Conservation (phyloP, 2,888 invertebrate genomes). For the Limnephilus marmoratus region DNA sequence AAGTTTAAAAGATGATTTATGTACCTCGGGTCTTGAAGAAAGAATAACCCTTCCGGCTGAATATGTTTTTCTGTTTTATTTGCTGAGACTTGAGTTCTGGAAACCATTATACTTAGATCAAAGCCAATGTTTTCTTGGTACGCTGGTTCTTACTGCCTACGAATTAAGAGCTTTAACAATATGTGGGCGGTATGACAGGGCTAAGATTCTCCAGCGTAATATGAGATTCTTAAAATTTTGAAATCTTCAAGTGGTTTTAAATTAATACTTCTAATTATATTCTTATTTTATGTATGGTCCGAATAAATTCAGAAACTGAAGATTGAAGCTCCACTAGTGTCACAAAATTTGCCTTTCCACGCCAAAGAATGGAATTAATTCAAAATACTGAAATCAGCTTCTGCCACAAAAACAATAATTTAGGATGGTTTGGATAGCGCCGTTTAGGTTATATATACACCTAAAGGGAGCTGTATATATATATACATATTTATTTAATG, state of each 20-base stretch:
- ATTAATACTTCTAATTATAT: background rate
- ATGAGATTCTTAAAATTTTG: background rate
- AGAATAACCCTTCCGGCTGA: background rate
- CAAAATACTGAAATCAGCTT: background rate
- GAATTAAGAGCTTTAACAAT: slow-evolving; percentile 29
- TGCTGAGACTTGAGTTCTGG: background rate
- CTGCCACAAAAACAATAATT: too few relatives aligned
- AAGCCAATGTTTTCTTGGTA: background rate
- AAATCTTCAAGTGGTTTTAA: background rate
- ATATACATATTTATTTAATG: too few relatives aligned
- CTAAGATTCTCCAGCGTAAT: background rate
- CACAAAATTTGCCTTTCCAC: background rate
- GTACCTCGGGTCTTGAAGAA: background rate
- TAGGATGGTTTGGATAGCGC: too few relatives aligned
- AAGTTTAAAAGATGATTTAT: slow-evolving; percentile 40
- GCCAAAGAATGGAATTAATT: background rate
- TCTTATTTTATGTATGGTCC: background rate
- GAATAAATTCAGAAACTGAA: background rate
- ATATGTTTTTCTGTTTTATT: background rate
- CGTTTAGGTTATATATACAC: too few relatives aligned
- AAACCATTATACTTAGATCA: background rate
- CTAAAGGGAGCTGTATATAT: too few relatives aligned
- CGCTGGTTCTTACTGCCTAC: slow-evolving; percentile 17
- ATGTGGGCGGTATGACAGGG: slow-evolving; percentile 18
- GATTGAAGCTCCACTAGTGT: background rate